Percentiles rank a stretch among this genome's conserved stretches.
phyloP scores from a whole-genome alignment of 2,797 vertebrate species.

The Choloepus didactylus region DNA sequence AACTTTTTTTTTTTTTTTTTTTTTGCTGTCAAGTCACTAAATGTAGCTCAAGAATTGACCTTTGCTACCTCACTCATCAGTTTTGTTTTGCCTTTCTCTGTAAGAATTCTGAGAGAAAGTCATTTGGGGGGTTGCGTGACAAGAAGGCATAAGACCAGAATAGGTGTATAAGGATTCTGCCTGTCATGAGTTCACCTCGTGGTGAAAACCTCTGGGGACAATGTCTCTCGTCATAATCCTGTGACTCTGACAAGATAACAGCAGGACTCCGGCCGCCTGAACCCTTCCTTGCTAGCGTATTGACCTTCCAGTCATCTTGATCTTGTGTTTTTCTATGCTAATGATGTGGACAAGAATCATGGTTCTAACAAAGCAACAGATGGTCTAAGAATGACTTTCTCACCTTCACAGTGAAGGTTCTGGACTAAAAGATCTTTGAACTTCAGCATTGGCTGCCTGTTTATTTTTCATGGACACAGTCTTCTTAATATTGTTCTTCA shows the following conservation, averaged over 20 bases:
- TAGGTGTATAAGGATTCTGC: slow-evolving; percentile 13
- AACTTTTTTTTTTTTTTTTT: background rate
- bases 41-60: slow-evolving; percentile 59
- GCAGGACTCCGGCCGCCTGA: background rate
- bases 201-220: slow-evolving; percentile 8
- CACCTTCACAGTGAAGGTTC: background rate
- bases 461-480: background rate
- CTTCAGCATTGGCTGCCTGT: background rate
- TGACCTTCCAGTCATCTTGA: slow-evolving; percentile 50
- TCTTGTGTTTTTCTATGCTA: slow-evolving; percentile 27
- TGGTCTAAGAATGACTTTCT: background rate
- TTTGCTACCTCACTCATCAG: background rate
- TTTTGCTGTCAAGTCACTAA: slow-evolving; percentile 15
- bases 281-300: background rate
- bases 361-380: background rate
- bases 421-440: background rate
- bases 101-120: slow-evolving; percentile 7
- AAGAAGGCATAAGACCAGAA: background rate
- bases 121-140: background rate
- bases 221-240: slow-evolving; percentile 9
- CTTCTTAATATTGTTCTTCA: background rate
- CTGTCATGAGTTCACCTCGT: background rate
- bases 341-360: background rate
- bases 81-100: slow-evolving; percentile 40
- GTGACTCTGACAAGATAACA: slow-evolving; percentile 51